Base-by-base conservation (phyloP, 2,888 invertebrate genomes). In the Ernsta delagoae region DNA sequence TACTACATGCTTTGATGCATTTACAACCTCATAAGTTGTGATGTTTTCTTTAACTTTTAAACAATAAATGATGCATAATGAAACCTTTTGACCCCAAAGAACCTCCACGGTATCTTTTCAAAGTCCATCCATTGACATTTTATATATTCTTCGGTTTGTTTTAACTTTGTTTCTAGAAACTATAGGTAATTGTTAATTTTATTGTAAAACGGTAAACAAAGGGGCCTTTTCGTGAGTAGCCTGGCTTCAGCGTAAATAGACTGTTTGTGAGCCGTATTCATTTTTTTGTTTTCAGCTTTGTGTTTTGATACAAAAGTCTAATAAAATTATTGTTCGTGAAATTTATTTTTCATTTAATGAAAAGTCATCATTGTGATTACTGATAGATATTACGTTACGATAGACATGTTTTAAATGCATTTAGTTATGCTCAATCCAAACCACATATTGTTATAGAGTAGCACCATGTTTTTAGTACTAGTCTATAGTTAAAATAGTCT, bases 171-270 rank as follows among this genome's bases (percentile, higher is more conserved):
- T 61, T 61, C n/a, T 62, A 62, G 50, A 50, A 11, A 62, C 62
- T 39, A 36, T 62, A 53, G n/a, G n/a, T n/a, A n/a, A n/a, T 62
- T 62, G 50, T 62, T 50, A 62, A 62, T 53, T 53, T 48, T 31
- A 53, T 12, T 53, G 53, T 53, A 39, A 53, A 53, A 48, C 48
- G 39, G 36, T 62, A 11, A 62, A 62, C 62, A 62, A 62, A 62
- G 50, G 60, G 16, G 50, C 50, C 34, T 62, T 53, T 53, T 4
- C 34, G 34, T n/a, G 54, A n/a, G 48, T 53, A 62, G 50, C 8
- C 50, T 39, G 50, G 50, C 50, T 53, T 50, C 50, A 62, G 16
- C 39, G 34, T 39, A 31, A 48, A 61, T 61, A n/a, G n/a, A n/a
- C n/a, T 62, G 62, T 61, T 61, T 61, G 48, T 48, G 61, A 61